A percentile compares a stretch with the other conserved stretches of the same genome.
Evolutionary conservation across 2,888 invertebrate species (phyloP).

Genomic region (Erebia aethiops): DNA sequence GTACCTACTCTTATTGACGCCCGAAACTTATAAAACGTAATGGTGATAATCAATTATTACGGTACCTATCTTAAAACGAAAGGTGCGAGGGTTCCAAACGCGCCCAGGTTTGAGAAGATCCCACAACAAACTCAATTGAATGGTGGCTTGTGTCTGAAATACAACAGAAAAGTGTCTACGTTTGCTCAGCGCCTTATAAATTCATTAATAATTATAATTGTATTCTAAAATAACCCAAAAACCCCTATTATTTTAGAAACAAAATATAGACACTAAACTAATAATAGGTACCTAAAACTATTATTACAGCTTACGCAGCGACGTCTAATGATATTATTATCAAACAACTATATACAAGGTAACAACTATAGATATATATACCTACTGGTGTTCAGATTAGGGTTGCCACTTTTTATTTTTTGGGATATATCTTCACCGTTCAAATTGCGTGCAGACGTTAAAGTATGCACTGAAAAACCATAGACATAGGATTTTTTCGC

Average conservation of each 20-base stretch:
- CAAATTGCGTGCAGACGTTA: not conserved
- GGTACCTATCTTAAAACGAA: no score
- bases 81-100: no score
- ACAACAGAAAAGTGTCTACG: no score
- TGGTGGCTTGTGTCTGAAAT: no score
- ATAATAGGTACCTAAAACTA: conserved; percentile 12
- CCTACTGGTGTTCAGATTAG: not conserved
- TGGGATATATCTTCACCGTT: not conserved
- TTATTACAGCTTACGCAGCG: conserved; percentile 20
- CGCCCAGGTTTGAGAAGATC: no score
- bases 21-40: no score
- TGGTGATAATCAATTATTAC: no score
- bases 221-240: not conserved
- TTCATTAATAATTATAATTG: no score
- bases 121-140: no score
- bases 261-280: conserved; percentile 1
- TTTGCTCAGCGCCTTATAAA: no score
- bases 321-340: conserved; percentile 34
- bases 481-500: no score
- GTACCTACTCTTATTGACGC: no score
- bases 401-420: not conserved
- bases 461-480: not conserved
- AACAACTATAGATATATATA: conserved; percentile 19
- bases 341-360: conserved; percentile 35
- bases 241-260: not conserved